Evolutionary conservation across 1,140 invertebrate genomes (phyloP).

Genomic region (Lordiphosa stackelbergi): DNA sequence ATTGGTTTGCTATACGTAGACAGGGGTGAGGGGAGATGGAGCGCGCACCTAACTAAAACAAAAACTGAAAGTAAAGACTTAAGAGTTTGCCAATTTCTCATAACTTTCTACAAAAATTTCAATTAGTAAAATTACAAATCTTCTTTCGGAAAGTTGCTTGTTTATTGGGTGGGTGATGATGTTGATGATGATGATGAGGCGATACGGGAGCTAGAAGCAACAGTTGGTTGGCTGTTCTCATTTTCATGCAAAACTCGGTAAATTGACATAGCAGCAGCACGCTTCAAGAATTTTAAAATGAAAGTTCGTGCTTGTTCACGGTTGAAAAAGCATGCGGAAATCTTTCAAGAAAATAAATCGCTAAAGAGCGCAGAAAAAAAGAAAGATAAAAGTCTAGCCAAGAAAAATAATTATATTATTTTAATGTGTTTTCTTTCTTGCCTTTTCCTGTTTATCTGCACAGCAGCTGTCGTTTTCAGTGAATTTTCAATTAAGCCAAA

Average conservation of each 20-base stretch:
- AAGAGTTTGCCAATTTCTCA: slow-evolving; percentile 2
- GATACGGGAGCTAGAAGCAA: not conserved
- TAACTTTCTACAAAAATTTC: slow-evolving; percentile 44
- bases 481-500: slow-evolving; percentile 70
- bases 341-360: slow-evolving; percentile 47
- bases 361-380: slow-evolving; percentile 18
- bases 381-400: slow-evolving; percentile 41
- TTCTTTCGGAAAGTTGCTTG: slow-evolving; percentile 21
- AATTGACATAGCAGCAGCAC: slow-evolving; percentile 39
- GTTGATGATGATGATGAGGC: slow-evolving; percentile 27
- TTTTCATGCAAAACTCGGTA: slow-evolving; percentile 42
- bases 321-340: slow-evolving; percentile 74
- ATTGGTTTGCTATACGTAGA: slow-evolving; percentile 7
- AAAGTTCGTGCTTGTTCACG: slow-evolving; percentile 73
- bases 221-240: slow-evolving; percentile 16
- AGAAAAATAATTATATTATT: slow-evolving; percentile 66
- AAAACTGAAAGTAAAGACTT: slow-evolving; percentile 28
- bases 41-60: slow-evolving; percentile 8
- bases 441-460: slow-evolving; percentile 42
- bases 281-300: slow-evolving; percentile 72
- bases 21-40: slow-evolving; percentile 3
- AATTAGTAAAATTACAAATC: slow-evolving; percentile 39
- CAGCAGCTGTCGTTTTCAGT: slow-evolving; percentile 68
- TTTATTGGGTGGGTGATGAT: slow-evolving; percentile 18
- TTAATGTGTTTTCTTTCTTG: slow-evolving; percentile 55